Percentiles rank a stretch among this genome's conserved stretches.
These are phyloP conservation scores for Vanessa tameamea DNA, from an alignment of 1,140 invertebrate species.

Conservation along the genomic window DNA sequence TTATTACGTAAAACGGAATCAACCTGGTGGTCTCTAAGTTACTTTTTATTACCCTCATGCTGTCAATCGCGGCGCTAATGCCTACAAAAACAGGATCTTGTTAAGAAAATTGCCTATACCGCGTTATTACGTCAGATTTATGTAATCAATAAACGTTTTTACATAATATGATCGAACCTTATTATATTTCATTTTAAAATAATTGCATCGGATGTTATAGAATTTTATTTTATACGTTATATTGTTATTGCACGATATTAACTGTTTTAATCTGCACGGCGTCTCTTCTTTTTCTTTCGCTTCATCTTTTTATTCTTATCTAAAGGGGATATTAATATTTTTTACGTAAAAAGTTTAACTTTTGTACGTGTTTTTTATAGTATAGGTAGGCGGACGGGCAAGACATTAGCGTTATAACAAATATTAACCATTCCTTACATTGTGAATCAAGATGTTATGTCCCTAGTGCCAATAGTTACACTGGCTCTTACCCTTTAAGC, in stretches of 20 bases:
- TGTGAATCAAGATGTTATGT: too few relatives aligned
- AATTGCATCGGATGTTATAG: background rate
- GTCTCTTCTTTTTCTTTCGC: background rate
- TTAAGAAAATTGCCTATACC: constrained; percentile 30
- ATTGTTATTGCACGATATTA: background rate
- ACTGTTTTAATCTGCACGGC: background rate
- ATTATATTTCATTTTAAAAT: constrained; percentile 10
- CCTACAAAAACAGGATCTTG: constrained; percentile 44
- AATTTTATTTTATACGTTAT: background rate
- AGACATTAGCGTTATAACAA: too few relatives aligned
- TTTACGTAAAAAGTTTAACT: too few relatives aligned
- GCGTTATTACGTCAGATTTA: constrained; percentile 32
- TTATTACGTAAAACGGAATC: constrained; percentile 12
- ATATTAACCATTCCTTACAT: too few relatives aligned
- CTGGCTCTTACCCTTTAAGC: too few relatives aligned
- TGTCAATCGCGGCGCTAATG: constrained; percentile 49
- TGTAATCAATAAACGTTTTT: constrained; percentile 32
- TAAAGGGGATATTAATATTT: too few relatives aligned
- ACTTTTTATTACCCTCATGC: constrained; percentile 43
- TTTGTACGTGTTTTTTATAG: too few relatives aligned
- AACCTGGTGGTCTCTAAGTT: constrained; percentile 39
- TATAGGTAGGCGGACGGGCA: too few relatives aligned
- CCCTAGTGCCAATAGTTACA: too few relatives aligned
- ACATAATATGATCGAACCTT: constrained; percentile 22
- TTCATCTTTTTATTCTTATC: background rate